These are phyloP conservation scores for Brachirus orientalis DNA, from an alignment of 2,113 vertebrate species.

Conservation along the genomic window DNA sequence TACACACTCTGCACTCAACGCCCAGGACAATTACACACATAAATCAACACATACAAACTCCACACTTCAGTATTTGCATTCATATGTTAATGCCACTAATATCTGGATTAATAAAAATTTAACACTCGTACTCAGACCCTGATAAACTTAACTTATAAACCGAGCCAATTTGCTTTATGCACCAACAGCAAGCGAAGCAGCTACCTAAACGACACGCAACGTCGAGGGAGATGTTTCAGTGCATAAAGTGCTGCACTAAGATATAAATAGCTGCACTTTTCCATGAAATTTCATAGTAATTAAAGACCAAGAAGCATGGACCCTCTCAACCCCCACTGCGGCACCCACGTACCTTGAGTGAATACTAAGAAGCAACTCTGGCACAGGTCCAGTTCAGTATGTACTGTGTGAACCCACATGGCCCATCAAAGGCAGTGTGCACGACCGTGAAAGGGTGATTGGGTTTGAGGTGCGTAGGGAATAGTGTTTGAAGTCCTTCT, in stretches of 20 bases:
- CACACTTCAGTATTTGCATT: neutral
- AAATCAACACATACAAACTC: constrained; percentile 23
- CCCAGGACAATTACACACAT: constrained; percentile 19
- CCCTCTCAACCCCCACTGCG: constrained; percentile 80
- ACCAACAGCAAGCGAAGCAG: constrained; percentile 6
- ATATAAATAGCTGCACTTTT: constrained; percentile 78
- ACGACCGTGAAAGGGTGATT: constrained; percentile 70
- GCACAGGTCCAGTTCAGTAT: constrained; percentile 76
- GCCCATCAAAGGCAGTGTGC: constrained; percentile 75
- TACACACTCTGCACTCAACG: constrained; percentile 15
- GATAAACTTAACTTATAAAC: constrained; percentile 22
- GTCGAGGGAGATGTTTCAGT: constrained; percentile 49
- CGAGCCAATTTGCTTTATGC: constrained; percentile 21
- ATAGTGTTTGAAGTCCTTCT: constrained; percentile 80
- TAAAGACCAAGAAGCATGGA: constrained; percentile 77
- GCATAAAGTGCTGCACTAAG: constrained; percentile 64
- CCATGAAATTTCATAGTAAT: constrained; percentile 80
- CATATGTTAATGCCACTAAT: neutral
- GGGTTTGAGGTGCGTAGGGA: constrained; percentile 73
- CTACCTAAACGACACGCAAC: constrained; percentile 46
- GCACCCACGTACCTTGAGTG: constrained; percentile 80
- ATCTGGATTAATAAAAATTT: neutral
- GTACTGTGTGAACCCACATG: constrained; percentile 76
- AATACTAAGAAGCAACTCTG: constrained; percentile 81
- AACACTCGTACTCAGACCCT: neutral